Base-by-base conservation (phyloP, 2,113 vertebrate genomes). In the Phrynosoma platyrhinos region DNA sequence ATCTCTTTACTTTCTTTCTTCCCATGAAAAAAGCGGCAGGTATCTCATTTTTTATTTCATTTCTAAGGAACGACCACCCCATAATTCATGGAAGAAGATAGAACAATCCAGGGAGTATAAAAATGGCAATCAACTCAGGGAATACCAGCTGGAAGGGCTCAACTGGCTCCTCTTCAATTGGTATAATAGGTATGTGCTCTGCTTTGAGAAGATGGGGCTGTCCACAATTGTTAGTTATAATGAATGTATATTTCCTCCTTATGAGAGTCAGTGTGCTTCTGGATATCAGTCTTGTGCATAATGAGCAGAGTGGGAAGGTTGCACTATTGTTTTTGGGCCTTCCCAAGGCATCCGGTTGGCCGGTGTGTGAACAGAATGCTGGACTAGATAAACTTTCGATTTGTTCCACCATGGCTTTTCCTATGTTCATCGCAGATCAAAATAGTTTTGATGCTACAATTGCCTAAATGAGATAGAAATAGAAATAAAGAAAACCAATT, bases 131-230 rank as follows among this genome's bases (percentile, higher is more conserved):
- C 97, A 98, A 97, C 99, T 99, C 98, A 98, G 99, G 98, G 99
- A 99, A 93, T 99, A 99, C 95, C 99, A 99, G 95, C 97, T 99
- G 79, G 98, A 99, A 96, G 99, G 99, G 94, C 98, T 99, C 93
- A 99, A 99, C 96, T 99, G 99, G 99, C 98, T 99, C 66, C 97
- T 99, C 0, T 99, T 99, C 96, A 99, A 99, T 96, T 99, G 99
- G 99, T 99, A 99, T 95, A 99, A 99, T 96, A 99, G 98, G 99
- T 99, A 96, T 93, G 97, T 88, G 58, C 79, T 83, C 91, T 78
- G 18, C 23, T 27, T 68, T 68, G 21, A 16, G 66, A 68, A 9
- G 21, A 68, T 23, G 66, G 66, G 23, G 7, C 66, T 23, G 21
- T 62, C 13, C 3, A 18, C 18, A 62, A 62, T 47, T 62, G 58